Evolutionary conservation across 1,140 invertebrate species (phyloP).

Genomic region (Dolichoris vasculosae): DNA sequence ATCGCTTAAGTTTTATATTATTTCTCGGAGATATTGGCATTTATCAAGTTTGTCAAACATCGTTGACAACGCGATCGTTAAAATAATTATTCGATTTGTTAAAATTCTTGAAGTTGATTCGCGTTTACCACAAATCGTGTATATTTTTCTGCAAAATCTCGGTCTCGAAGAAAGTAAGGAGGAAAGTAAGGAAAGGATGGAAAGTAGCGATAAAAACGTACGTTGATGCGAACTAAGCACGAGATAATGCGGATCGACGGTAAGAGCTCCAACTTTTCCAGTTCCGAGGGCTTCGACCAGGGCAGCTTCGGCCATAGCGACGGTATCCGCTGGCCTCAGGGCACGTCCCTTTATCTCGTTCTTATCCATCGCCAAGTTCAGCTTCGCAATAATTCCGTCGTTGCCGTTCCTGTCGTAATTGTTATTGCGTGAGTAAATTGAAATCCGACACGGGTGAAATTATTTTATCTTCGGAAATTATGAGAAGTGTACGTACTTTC

Average conservation of each 20-base stretch:
- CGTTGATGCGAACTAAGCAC: constrained; percentile 78
- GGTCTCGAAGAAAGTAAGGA: neutral
- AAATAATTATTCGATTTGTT: too few species aligned
- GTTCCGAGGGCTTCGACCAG: constrained; percentile 81
- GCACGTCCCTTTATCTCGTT: constrained; percentile 78
- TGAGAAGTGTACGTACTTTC: constrained; percentile 76
- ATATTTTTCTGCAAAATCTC: too few species aligned
- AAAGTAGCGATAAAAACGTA: constrained; percentile 56
- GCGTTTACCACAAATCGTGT: too few species aligned
- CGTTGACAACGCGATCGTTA: too few species aligned
- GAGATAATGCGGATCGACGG: constrained; percentile 85
- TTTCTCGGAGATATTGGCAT: too few species aligned
- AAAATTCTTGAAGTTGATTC: too few species aligned
- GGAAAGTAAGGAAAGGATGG: neutral
- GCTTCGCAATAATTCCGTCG: constrained; percentile 78
- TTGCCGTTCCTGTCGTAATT: constrained; percentile 70
- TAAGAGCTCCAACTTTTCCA: constrained; percentile 84
- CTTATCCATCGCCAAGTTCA: constrained; percentile 81
- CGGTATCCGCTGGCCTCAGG: constrained; percentile 71
- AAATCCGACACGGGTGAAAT: neutral
- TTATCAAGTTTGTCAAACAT: too few species aligned
- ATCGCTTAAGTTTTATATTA: too few species aligned
- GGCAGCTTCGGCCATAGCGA: constrained; percentile 72
- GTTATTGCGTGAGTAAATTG: constrained; percentile 2
- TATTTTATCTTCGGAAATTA: neutral